Evolutionary conservation across 2,113 vertebrate species (phyloP), one percentile per base, ranked within the genome.

Genomic region (Heloderma charlesbogerti): DNA sequence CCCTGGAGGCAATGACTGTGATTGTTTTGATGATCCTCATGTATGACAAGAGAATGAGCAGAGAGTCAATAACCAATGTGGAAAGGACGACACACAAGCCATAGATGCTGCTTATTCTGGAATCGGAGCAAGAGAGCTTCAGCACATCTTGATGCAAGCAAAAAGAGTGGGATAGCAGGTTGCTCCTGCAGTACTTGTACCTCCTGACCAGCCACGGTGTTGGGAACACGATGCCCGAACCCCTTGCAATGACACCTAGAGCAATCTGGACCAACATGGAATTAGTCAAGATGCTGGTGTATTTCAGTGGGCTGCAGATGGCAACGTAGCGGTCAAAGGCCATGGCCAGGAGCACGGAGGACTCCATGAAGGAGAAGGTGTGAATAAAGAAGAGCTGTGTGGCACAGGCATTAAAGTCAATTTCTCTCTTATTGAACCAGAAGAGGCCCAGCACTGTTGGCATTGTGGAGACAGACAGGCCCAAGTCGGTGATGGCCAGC

Each of bases 361-460:
- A 51, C 48, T 51, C 48, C 48, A 51, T 51, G 48, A 51, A 51
- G 48, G 48, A 51, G 48, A 51, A 51, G 48, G 48, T 51, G 48
- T 51, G 95, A 57, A 95, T 94, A 87, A 96, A 94, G 90, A 97
- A 97, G 45, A 96, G 4, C 84, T 97, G 96, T 15, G 43, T 15
- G 78, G 97, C 95, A 88, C 96, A 97, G 63, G 94, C 88, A 20
- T 84, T 6, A 8, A 96, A 96, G 0, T 84, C 90, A 25, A 92
- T 95, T 74, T 95, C 15, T 9, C 81, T 0, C 0, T 20, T 63
- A 1, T 93, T 90, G 78, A 96, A 90, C 96, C 96, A 96, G 86
- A 96, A 93, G 27, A 94, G 88, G 75, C 90, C 75, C 22, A 97
- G 82, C 92, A 95, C 95, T 91, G 96, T 96, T 31, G 97, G 97